Conservation (phyloP, 2,113 vertebrate species). For the Platysternon megacephalum region DNA sequence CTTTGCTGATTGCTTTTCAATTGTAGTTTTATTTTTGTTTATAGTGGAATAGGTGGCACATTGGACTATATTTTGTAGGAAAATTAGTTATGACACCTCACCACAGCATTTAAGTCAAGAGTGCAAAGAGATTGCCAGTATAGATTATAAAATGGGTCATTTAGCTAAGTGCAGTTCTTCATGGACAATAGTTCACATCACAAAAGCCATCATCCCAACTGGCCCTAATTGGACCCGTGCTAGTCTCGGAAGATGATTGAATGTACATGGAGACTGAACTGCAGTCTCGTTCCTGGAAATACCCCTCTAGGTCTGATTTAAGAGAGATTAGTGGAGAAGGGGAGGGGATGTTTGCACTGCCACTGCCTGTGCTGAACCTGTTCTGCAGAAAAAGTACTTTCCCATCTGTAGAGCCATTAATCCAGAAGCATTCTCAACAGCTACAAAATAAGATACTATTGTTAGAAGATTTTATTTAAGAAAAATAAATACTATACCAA, state of each 20-base stretch:
- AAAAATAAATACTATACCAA: background rate
- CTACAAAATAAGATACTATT: background rate
- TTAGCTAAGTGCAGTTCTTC: background rate
- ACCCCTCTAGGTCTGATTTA: background rate
- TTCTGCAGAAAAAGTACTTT: background rate
- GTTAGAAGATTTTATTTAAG: background rate
- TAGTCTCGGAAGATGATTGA: background rate
- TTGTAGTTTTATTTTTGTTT: background rate
- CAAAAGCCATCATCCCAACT: background rate
- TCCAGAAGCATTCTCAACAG: background rate
- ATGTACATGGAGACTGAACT: background rate
- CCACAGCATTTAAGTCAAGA: background rate
- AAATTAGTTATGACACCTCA: background rate
- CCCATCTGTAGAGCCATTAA: background rate
- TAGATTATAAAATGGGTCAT: background rate
- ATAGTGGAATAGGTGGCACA: background rate
- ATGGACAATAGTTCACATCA: background rate
- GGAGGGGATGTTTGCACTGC: background rate
- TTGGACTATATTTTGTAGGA: background rate
- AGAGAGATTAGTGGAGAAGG: background rate
- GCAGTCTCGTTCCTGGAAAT: background rate
- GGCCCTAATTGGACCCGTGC: background rate
- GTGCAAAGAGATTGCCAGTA: background rate
- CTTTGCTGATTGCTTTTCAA: background rate
- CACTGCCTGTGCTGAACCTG: background rate